These are phyloP conservation scores for Cuculus canorus DNA, from an alignment of 2,797 vertebrate species.

Conservation along the genomic window DNA sequence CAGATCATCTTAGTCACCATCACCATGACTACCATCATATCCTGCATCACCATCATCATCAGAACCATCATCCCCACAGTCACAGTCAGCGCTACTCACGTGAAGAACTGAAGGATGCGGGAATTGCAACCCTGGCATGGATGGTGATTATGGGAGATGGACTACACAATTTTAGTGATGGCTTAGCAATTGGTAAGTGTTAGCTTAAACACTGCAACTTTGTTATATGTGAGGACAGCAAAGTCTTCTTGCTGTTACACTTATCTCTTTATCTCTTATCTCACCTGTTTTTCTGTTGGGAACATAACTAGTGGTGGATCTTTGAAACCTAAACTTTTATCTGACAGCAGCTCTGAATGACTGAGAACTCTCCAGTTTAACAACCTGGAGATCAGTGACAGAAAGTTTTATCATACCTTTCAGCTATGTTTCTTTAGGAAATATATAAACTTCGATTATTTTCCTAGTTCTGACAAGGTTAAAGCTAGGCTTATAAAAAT, in stretches of 20 bases:
- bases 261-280: neutral
- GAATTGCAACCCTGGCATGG: slow-evolving; percentile 94
- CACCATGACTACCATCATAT: slow-evolving; percentile 99
- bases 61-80: slow-evolving; percentile 97
- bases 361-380: neutral
- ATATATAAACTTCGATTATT: neutral
- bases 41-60: slow-evolving; percentile 97
- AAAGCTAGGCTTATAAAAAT: neutral
- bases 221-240: neutral
- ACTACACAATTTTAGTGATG: slow-evolving; percentile 96
- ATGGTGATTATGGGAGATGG: slow-evolving; percentile 99
- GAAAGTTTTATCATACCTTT: neutral
- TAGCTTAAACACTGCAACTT: neutral
- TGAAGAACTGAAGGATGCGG: slow-evolving; percentile 91
- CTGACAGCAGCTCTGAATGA: neutral
- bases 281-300: neutral
- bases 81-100: slow-evolving; percentile 90
- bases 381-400: neutral
- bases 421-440: neutral
- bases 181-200: slow-evolving; percentile 87
- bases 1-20: slow-evolving; percentile 92
- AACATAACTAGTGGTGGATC: neutral
- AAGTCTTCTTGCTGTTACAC: neutral
- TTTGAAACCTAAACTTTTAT: neutral
- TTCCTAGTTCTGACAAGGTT: neutral